Evolutionary conservation across 64 coral and sea anemone species (phyloP).

Genomic region (Trachythela sp.): DNA sequence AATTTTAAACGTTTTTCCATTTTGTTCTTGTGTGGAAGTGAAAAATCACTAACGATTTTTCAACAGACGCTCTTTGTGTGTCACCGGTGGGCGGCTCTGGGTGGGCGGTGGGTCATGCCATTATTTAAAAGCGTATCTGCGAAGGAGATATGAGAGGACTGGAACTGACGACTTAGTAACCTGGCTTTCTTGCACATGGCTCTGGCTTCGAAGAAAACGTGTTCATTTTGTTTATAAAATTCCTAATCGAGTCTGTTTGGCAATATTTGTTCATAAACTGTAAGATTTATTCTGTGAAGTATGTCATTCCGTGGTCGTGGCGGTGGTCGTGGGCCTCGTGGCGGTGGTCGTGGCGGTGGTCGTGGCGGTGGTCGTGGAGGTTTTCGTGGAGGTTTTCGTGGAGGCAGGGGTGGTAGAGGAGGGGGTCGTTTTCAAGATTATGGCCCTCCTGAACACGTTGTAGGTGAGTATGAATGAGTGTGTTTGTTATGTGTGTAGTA

Average conservation of each 20-base stretch:
- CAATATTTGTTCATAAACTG: neutral
- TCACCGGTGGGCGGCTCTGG: too few species aligned
- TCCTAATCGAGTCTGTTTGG: too few species aligned
- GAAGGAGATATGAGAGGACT: neutral
- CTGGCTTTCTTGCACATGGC: neutral
- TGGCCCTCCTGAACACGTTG: constrained; percentile 75
- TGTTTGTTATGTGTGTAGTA: too few species aligned
- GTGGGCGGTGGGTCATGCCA: neutral
- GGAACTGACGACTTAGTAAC: neutral
- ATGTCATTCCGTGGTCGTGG: constrained; percentile 67
- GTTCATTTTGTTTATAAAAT: too few species aligned
- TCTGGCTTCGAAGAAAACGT: too few species aligned
- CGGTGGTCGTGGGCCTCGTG: constrained; percentile 45
- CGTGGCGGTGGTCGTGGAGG: constrained; percentile 41
- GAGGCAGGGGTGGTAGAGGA: constrained; percentile 48
- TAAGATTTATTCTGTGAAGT: neutral
- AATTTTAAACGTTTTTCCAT: too few species aligned
- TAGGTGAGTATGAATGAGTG: constrained; percentile 30
- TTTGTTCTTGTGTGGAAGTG: too few species aligned
- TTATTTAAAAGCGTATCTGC: neutral
- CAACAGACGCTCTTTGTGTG: too few species aligned
- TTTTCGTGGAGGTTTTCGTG: constrained; percentile 45
- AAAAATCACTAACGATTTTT: too few species aligned
- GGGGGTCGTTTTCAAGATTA: constrained; percentile 65
- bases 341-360: constrained; percentile 52